Conservation (phyloP, 2,888 invertebrate genomes). For the Herminia tarsipennalis region DNA sequence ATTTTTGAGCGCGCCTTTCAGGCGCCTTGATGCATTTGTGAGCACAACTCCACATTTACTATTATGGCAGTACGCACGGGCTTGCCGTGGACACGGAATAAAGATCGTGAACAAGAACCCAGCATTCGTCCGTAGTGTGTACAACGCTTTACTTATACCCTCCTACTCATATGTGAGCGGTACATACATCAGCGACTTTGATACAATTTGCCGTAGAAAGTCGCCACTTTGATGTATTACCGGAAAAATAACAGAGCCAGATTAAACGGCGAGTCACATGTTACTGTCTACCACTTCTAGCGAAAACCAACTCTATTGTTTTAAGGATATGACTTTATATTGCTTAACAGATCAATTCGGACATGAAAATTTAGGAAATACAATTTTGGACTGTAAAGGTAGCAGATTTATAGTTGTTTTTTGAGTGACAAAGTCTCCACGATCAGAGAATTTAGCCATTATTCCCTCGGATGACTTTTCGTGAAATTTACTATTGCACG, state of each 20-base stretch:
- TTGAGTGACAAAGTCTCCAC: conserved; percentile 10
- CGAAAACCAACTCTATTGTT: conserved; percentile 28
- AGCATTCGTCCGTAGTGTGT: too few species aligned
- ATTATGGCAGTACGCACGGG: too few species aligned
- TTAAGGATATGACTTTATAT: conserved; percentile 27
- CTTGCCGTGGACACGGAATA: too few species aligned
- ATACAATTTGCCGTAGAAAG: conserved; percentile 76
- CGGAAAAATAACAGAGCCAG: conserved; percentile 75
- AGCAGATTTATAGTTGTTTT: conserved; percentile 20
- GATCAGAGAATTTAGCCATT: conserved; percentile 67
- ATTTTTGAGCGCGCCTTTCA: too few species aligned
- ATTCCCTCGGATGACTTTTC: conserved; percentile 69
- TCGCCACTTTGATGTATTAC: conserved; percentile 75
- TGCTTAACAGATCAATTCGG: conserved; percentile 8
- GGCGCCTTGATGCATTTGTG: too few species aligned
- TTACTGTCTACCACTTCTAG: conserved; percentile 21
- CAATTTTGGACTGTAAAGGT: conserved; percentile 20
- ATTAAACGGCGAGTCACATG: conserved; percentile 64
- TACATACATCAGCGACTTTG: conserved; percentile 72
- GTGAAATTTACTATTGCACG: conserved; percentile 67
- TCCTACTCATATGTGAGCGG: conserved; percentile 12
- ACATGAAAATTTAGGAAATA: neutral
- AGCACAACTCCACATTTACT: too few species aligned
- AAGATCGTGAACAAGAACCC: too few species aligned
- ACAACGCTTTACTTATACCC: too few species aligned